These are phyloP conservation scores for Phocoena sinus DNA, from an alignment of 2,113 vertebrate species.

Conservation along the genomic window DNA sequence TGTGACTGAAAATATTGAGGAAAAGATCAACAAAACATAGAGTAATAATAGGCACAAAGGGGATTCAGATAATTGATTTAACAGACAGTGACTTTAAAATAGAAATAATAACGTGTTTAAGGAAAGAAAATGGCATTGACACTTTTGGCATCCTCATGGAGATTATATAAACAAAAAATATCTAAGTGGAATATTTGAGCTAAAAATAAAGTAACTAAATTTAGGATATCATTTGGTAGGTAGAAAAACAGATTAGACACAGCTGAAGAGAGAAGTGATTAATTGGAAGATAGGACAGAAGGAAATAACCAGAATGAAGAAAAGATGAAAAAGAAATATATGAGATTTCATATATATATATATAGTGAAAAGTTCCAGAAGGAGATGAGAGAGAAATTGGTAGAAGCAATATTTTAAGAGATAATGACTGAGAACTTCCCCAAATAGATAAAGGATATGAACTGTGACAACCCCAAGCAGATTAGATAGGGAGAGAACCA, in stretches of 20 bases:
- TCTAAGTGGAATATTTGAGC: neutral
- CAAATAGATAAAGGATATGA: neutral
- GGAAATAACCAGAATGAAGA: neutral
- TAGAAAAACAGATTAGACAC: neutral
- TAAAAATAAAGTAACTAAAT: neutral
- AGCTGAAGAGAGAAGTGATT: neutral
- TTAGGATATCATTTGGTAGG: neutral
- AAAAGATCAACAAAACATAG: neutral
- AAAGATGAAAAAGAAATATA: neutral
- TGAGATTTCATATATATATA: neutral
- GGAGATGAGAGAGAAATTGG: neutral
- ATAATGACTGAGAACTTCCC: neutral
- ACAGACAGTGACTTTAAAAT: neutral
- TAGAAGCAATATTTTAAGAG: neutral
- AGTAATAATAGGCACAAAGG: neutral
- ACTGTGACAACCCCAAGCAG: neutral
- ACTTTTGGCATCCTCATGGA: neutral
- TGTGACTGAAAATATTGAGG: neutral
- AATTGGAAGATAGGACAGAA: neutral
- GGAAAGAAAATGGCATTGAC: neutral
- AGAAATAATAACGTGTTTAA: neutral
- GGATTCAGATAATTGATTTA: neutral
- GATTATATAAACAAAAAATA: neutral
- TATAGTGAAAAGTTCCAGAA: neutral
- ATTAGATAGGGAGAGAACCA: neutral